phyloP scores from a whole-genome alignment of 2,888 invertebrate species.

The Rotaria sp. region DNA sequence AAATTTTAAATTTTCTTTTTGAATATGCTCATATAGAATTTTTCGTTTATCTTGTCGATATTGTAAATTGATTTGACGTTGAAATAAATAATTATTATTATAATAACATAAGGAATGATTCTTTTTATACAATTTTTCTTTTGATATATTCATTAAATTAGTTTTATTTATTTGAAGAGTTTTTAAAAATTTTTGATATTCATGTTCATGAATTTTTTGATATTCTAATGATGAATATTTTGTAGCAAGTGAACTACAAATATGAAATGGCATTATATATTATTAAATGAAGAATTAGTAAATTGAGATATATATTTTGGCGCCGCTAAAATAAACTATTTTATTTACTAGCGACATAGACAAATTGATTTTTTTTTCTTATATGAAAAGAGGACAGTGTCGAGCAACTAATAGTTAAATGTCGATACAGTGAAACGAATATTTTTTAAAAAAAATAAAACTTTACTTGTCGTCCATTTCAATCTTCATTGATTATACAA shows the following conservation, averaged over 20 bases:
- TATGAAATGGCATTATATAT: neutral
- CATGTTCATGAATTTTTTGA: slow-evolving; percentile 42
- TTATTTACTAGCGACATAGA: neutral
- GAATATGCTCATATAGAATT: neutral
- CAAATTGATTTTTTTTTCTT: neutral
- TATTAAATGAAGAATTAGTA: neutral
- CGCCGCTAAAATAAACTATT: neutral
- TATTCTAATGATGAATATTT: slow-evolving; percentile 43
- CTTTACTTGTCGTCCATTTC: neutral
- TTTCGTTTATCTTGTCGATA: neutral
- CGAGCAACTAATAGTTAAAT: neutral
- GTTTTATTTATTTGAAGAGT: too few relatives aligned
- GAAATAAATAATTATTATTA: neutral
- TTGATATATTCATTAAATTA: too few relatives aligned
- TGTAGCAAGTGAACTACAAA: neutral
- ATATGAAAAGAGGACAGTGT: neutral
- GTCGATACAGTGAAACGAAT: neutral
- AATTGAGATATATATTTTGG: neutral
- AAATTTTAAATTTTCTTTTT: slow-evolving; percentile 22
- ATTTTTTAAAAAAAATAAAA: neutral
- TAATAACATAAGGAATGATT: too few relatives aligned
- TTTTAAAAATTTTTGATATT: neutral
- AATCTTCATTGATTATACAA: slow-evolving; percentile 37
- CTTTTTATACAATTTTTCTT: neutral
- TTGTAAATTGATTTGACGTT: neutral